Base-by-base conservation (phyloP, 2,797 vertebrate genomes). In the Poeciliopsis presidionis region DNA sequence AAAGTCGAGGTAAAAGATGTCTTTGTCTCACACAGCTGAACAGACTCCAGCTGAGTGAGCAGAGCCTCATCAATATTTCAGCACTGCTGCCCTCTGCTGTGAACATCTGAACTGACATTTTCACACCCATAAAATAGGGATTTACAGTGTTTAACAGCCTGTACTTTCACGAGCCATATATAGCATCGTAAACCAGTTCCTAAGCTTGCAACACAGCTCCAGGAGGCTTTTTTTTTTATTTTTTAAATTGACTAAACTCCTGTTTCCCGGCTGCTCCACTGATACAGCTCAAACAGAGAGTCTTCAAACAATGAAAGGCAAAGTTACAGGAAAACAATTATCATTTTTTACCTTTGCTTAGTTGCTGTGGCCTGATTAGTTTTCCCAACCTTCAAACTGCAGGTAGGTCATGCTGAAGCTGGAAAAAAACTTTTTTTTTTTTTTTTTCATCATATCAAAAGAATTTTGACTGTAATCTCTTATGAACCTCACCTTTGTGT, bases 21-120 rank as follows among this genome's bases (percentile, higher is more conserved):
- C 55, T 78, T 90, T 83, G 43, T 87, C 90, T 84, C 70, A 72
- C 81, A 87, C 89, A 81, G 83, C 81, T 76, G 59, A 41, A 71
- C 51, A 69, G 47, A 47, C 55, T 74, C 79, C 63, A 63, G 36
- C 53, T 61, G 59, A 61, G 59, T 33, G 59, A 36, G 59, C 59
- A 61, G 30, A 70, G 39, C 28, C 55, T 81, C 77, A 0, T 87
- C 77, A 79, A 72, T 47, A 76, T 75, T 84, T 83, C 18, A 83
- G 67, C 86, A 79, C 73, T 91, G 85, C 90, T 91, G 91, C 92
- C 91, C 91, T 90, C 91, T 91, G 87, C 87, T 91, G 91, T 70
- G 43, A 76, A 39, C 63, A 80, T 73, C 63, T 81, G 82, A 86
- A 77, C 71, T 75, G 45, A 77, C 87, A 79, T 76, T 81, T 81